Evolutionary conservation across 2,113 vertebrate genomes (phyloP), one percentile per base, ranked within the genome.

Genomic region (Corvus cornix): DNA sequence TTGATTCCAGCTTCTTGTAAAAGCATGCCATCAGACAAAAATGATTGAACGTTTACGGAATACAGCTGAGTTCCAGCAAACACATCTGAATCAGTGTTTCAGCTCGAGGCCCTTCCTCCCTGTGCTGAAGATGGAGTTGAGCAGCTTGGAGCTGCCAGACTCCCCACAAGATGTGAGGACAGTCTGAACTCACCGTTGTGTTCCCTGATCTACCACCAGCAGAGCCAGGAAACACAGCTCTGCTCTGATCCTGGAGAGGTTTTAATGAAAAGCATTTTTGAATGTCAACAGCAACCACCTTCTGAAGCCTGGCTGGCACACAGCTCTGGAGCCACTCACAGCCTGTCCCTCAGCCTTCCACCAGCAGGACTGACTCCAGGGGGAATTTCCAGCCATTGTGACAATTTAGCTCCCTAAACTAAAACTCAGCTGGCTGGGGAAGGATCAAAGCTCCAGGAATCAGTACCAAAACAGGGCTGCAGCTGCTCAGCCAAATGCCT

Each of bases 391-490:
- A 66, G 43, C 37, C 37, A 3, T 4, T 55, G 27, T 8, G 9
- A 60, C 48, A 31, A 33, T 19, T 43, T 1, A 78, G 24, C 52
- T 51, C 27, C 3, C 1, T 13, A 8, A 75, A 74, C n/a, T 26
- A 24, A 17, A 62, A n/a, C 9, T 39, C n/a, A 41, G 0, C 15
- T 1, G 9, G 11, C 2, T 20, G 9, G 26, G 10, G 5, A 53
- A 63, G 0, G 4, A 72, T 5, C 17, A 43, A 33, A 83, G 31
- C 69, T 67, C 10, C 56, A 33, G 49, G 15, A 49, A 83, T 30
- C 35, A 49, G 72, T 31, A 68, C 12, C 26, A 37, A 6, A 37
- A 48, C 31, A 43, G 7, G 49, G 21, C 55, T 63, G 72, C 48
- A 56, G 63, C 41, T 75, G 41, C 62, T 68, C 41, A 76, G 39